Base-by-base conservation (phyloP, 92 coral and sea anemone genomes). In the Phymanthus crucifer region DNA sequence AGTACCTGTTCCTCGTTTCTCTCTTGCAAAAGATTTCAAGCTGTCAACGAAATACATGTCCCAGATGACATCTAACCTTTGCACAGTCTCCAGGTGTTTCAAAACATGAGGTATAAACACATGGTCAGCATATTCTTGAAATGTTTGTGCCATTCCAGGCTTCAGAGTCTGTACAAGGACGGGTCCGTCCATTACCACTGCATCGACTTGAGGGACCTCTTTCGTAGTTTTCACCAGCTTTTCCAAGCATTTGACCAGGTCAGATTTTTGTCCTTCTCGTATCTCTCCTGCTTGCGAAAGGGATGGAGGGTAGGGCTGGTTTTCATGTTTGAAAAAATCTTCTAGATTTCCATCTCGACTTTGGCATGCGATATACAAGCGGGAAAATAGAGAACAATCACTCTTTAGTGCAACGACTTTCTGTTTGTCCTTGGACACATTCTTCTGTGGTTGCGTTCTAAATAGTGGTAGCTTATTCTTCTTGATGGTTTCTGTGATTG, bases 271-370 rank as follows among this genome's bases (percentile, higher is more conserved):
- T 8, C 80, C 89, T 79, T 74, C 70, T 74, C 77, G 79, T 27
- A 85, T 14, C 31, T 47, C 52, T 56, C 83, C 50, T 0, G 43
- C 23, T 27, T 79, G 80, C 4, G 85, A 80, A 43, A 79, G 84
- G 54, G 89, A 56, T 27, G 85, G 82, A 17, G 91, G 91, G 66
- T 84, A 84, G 32, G 85, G 84, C 69, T 89, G 93, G 69, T 85
- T 89, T 72, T 89, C 90, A 66, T 85, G 83, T 23, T 48, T 76
- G 29, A 88, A 88, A 19, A 88, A 84, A 19, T 80, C 79, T 26
- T 72, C 75, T 11, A 84, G 83, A 61, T 78, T 50, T 26, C 89
- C 87, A 65, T 89, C 87, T 34, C 87, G 80, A 71, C 72, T 32
- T 56, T 85, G 93, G 69, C 85, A 89, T 8, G 93, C 80, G 23